These are phyloP conservation scores for Peucedramus taeniatus DNA, from an alignment of 2,113 vertebrate species.

Conservation along the genomic window DNA sequence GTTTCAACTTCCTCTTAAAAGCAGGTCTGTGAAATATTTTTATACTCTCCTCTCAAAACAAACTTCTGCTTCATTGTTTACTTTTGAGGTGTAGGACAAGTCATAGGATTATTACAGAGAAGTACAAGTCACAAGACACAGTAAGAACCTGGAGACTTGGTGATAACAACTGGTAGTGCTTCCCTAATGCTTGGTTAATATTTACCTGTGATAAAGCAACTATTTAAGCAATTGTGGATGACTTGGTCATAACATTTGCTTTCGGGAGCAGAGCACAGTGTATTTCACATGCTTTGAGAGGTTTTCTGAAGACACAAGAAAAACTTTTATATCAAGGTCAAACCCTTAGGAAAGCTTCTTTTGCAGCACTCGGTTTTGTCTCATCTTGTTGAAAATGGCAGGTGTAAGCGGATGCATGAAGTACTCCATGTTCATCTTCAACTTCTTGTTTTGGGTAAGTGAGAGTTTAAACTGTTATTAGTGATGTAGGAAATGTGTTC, in stretches of 20 bases:
- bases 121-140: background rate
- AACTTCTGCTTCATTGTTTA: constrained; percentile 14
- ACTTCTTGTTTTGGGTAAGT: constrained; percentile 92
- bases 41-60: background rate
- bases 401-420: constrained; percentile 83
- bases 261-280: background rate
- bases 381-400: constrained; percentile 73
- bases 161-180: constrained; percentile 44
- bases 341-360: background rate
- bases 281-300: background rate
- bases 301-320: background rate
- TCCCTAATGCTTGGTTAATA: constrained; percentile 67
- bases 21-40: background rate
- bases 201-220: constrained; percentile 49
- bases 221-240: background rate
- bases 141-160: background rate
- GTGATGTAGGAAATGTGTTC: background rate
- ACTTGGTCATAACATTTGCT: background rate
- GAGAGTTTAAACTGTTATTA: constrained; percentile 45
- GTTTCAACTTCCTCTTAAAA: background rate
- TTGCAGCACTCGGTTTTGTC: background rate
- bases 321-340: background rate
- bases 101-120: background rate
- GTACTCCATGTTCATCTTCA: constrained; percentile 88
- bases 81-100: constrained; percentile 25